phyloP scores from a whole-genome alignment of 2,888 invertebrate species.

The Folsomia manolachei region DNA sequence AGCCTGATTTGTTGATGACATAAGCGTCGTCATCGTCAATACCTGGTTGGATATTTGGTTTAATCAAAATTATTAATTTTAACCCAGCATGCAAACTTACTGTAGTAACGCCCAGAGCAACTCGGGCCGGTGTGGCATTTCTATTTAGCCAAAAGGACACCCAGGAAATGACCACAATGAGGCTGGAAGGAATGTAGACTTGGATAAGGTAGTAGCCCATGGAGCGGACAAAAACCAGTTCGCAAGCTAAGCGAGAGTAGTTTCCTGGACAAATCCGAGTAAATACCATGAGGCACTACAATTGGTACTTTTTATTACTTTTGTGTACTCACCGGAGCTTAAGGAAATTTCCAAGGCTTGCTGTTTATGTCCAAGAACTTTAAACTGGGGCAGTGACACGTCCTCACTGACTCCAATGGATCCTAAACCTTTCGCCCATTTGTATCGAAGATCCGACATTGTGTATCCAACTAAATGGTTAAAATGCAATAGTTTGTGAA shows the following conservation, averaged over 20 bases:
- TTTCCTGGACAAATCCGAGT: no score
- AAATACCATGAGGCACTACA: no score
- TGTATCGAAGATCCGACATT: constrained; percentile 95
- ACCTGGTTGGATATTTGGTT: not conserved
- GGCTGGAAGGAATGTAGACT: not conserved
- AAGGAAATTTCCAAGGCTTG: constrained; percentile 92
- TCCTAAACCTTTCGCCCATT: constrained; percentile 82
- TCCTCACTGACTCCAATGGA: constrained; percentile 92
- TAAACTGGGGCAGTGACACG: constrained; percentile 94
- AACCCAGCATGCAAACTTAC: no score
- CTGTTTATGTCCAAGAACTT: constrained; percentile 92
- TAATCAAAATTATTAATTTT: not conserved
- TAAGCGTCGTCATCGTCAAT: not conserved
- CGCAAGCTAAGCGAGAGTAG: not conserved
- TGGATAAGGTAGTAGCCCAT: constrained; percentile 5
- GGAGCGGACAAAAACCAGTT: not conserved
- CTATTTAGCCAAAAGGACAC: constrained; percentile 2
- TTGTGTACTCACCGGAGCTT: constrained; percentile 95
- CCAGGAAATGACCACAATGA: not conserved
- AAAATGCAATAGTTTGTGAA: no score
- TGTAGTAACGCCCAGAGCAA: not conserved
- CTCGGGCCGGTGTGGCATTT: not conserved
- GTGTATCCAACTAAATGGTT: constrained; percentile 99
- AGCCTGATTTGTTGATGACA: not conserved
- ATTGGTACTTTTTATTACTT: no score